Percentiles rank a stretch among this genome's conserved stretches.
Conservation (phyloP, 2,797 vertebrate species). For the Gymnothorax reevesii region DNA sequence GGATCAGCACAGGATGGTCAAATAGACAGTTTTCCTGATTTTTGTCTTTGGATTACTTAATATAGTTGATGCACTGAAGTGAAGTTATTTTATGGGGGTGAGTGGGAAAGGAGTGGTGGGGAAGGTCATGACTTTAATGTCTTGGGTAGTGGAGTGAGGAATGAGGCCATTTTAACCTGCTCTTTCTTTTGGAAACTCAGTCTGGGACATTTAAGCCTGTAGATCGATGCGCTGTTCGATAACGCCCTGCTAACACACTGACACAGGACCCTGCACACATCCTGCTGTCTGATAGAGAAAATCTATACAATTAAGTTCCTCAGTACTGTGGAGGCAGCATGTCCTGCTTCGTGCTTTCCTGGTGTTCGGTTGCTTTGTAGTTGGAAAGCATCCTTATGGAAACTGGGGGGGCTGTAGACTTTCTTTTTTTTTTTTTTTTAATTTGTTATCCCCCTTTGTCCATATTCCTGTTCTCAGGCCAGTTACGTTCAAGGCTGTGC, state of each 20-base stretch:
- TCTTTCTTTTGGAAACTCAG: background rate
- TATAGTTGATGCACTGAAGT: too few relatives aligned
- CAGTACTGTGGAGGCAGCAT: background rate
- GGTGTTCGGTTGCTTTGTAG: background rate
- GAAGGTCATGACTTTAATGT: background rate
- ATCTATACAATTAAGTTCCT: background rate
- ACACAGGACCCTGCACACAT: conserved; percentile 9
- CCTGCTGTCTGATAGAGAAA: conserved; percentile 29
- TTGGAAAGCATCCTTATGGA: background rate
- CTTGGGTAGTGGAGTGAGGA: background rate
- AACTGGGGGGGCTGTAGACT: background rate
- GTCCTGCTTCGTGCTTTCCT: background rate
- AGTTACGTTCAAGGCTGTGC: conserved; percentile 1
- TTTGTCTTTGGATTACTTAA: too few relatives aligned
- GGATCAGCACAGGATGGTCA: too few relatives aligned
- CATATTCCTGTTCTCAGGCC: background rate
- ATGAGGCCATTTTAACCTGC: background rate
- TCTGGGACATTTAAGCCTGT: conserved; percentile 13
- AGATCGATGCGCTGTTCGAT: conserved; percentile 35
- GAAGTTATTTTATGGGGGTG: too few relatives aligned
- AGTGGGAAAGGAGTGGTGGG: background rate
- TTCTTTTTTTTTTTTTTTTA: background rate
- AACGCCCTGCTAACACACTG: background rate
- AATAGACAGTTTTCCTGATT: too few relatives aligned
- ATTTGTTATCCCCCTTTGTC: background rate